Conservation (phyloP, 37 sponge, comb jelly and placozoan species). For the Amphimedon queenslandica region DNA sequence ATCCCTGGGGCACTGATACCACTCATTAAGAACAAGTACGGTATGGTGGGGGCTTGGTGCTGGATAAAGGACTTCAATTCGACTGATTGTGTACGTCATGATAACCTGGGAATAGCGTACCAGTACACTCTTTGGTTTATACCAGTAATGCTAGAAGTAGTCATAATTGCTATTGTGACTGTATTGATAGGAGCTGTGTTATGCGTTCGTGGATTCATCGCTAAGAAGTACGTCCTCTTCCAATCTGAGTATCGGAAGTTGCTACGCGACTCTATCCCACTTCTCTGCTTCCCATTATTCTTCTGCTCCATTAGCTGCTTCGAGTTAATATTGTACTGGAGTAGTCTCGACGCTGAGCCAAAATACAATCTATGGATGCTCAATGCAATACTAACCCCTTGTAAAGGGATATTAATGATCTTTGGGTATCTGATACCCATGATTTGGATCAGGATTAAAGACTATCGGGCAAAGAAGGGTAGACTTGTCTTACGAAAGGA, state of each 20-base stretch:
- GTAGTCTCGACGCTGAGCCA: not conserved
- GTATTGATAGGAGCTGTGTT: not conserved
- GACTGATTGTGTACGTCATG: not conserved
- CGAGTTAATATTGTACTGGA: not conserved
- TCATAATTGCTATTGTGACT: not conserved
- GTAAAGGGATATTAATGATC: not conserved
- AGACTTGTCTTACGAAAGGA: not conserved
- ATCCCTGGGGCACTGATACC: slow-evolving; percentile 26
- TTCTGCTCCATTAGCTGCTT: not conserved
- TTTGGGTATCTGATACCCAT: not conserved
- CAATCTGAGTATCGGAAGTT: not conserved
- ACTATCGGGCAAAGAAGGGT: not conserved
- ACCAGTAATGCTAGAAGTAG: slow-evolving; percentile 26
- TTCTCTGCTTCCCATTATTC: not conserved
- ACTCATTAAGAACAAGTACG: slow-evolving; percentile 47
- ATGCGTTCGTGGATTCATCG: not conserved
- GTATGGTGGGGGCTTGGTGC: slow-evolving; percentile 68
- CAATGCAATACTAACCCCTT: not conserved
- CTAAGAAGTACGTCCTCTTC: not conserved
- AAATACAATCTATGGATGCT: slow-evolving; percentile 1
- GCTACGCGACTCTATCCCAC: not conserved
- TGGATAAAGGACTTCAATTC: slow-evolving; percentile 34
- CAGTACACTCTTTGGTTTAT: slow-evolving; percentile 41
- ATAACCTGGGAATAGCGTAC: slow-evolving; percentile 20
- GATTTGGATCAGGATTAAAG: not conserved